Percentiles rank a stretch among this genome's conserved stretches.
These are phyloP conservation scores for Etia nguti DNA, from an alignment of 2,113 vertebrate species.

Conservation along the genomic window DNA sequence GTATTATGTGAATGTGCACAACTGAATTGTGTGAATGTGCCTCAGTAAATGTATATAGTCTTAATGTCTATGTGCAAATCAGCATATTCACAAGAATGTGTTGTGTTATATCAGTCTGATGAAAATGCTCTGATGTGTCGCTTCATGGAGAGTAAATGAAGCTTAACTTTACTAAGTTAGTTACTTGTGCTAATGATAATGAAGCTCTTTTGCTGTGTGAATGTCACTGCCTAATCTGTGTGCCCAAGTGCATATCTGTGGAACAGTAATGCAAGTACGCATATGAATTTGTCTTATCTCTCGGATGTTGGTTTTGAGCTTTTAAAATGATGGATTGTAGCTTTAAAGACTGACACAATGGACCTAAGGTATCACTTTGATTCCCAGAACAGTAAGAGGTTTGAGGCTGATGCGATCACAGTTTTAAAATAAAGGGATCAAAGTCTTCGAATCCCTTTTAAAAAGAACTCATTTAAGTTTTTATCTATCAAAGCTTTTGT, in stretches of 20 bases:
- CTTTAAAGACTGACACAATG: conserved; percentile 20
- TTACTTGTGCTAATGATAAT: conserved; percentile 5
- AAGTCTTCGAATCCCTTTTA: neutral
- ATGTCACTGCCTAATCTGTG: neutral
- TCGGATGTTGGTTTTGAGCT: neutral
- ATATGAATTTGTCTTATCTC: neutral
- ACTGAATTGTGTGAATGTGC: neutral
- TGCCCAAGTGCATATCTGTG: neutral
- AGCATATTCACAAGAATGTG: neutral
- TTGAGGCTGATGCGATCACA: neutral
- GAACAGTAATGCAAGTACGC: neutral
- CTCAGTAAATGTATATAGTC: neutral
- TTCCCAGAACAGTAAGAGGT: neutral
- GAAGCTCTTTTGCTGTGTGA: neutral
- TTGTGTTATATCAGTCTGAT: neutral
- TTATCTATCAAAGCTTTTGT: neutral
- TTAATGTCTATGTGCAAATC: neutral
- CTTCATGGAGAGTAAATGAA: conserved; percentile 16
- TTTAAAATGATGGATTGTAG: conserved; percentile 11
- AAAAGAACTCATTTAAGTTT: neutral
- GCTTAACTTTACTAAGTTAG: conserved; percentile 6
- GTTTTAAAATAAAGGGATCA: conserved; percentile 12
- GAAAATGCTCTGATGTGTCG: neutral
- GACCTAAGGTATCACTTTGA: conserved; percentile 17
- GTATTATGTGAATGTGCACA: neutral